These are phyloP conservation scores for Euwallacea similis DNA, from an alignment of 1,140 invertebrate genomes.

Conservation along the genomic window DNA sequence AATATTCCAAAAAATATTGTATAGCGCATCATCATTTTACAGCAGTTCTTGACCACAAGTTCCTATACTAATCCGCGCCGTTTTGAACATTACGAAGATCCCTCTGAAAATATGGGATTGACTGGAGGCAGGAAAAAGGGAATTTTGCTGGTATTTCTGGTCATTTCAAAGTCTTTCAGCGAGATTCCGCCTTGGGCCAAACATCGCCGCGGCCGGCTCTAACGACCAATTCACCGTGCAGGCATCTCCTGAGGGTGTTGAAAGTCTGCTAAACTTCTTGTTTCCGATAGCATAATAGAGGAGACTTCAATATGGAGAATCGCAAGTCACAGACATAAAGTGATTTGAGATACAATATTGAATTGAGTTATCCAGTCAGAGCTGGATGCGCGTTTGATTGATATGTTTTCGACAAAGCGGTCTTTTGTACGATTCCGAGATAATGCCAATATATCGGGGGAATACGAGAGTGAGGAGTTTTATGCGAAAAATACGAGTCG, in stretches of 20 bases:
- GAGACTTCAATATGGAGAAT: constrained; percentile 4
- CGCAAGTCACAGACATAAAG: constrained; percentile 22
- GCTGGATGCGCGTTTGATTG: constrained; percentile 14
- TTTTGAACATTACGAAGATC: too few species aligned
- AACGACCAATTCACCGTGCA: too few species aligned
- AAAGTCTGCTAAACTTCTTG: not conserved
- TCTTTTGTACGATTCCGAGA: constrained; percentile 1
- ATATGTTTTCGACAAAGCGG: constrained; percentile 14
- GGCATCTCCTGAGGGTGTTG: not conserved
- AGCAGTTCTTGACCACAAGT: too few species aligned
- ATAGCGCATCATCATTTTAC: too few species aligned
- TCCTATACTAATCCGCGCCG: too few species aligned
- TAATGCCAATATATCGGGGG: not conserved
- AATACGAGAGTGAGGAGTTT: not conserved
- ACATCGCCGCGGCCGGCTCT: too few species aligned
- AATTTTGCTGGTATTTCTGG: not conserved
- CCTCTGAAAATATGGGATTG: too few species aligned
- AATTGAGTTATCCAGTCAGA: constrained; percentile 26
- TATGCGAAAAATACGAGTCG: not conserved
- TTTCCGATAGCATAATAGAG: not conserved
- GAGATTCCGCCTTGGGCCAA: too few species aligned
- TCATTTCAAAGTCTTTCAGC: not conserved
- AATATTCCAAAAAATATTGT: too few species aligned
- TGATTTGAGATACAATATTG: constrained; percentile 28
- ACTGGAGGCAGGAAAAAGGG: too few species aligned